A percentile compares a stretch with the other conserved stretches of the same genome.
These are phyloP conservation scores for Zosterops lateralis DNA, from an alignment of 2,113 vertebrate species.

Conservation along the genomic window DNA sequence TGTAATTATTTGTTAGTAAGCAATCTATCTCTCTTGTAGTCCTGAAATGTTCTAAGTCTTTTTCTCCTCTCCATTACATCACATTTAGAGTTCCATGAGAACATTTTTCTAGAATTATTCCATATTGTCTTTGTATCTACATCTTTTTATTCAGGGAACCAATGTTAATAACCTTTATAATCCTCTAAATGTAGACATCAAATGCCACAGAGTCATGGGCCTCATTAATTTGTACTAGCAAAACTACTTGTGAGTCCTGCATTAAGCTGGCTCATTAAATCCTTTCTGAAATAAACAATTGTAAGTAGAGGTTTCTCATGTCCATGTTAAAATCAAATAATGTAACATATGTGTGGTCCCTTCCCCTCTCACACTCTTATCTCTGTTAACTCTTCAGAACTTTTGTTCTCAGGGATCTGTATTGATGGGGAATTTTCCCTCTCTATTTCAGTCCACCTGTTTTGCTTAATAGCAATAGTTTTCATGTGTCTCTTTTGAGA, in stretches of 20 bases:
- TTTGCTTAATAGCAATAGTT: neutral
- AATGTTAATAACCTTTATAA: constrained; percentile 48
- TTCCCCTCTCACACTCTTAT: neutral
- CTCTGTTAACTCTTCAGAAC: neutral
- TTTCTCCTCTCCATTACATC: constrained; percentile 29
- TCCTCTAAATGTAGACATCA: neutral
- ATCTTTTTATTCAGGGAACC: constrained; percentile 48
- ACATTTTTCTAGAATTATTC: constrained; percentile 32
- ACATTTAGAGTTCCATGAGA: constrained; percentile 38
- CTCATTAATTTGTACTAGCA: constrained; percentile 17
- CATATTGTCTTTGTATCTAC: constrained; percentile 29
- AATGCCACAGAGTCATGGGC: neutral
- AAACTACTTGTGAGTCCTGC: neutral
- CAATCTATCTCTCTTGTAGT: constrained; percentile 32
- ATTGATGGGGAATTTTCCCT: neutral
- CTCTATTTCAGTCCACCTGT: neutral
- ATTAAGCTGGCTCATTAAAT: neutral
- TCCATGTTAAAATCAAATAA: neutral
- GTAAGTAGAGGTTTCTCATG: neutral
- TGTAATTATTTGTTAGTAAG: constrained; percentile 52
- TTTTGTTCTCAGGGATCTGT: neutral
- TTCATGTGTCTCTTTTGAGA: neutral
- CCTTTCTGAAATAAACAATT: neutral
- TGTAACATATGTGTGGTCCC: neutral
- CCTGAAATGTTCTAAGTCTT: constrained; percentile 23